Evolutionary conservation across 2,888 invertebrate genomes (phyloP).

Genomic region (Perithous albicinctus): DNA sequence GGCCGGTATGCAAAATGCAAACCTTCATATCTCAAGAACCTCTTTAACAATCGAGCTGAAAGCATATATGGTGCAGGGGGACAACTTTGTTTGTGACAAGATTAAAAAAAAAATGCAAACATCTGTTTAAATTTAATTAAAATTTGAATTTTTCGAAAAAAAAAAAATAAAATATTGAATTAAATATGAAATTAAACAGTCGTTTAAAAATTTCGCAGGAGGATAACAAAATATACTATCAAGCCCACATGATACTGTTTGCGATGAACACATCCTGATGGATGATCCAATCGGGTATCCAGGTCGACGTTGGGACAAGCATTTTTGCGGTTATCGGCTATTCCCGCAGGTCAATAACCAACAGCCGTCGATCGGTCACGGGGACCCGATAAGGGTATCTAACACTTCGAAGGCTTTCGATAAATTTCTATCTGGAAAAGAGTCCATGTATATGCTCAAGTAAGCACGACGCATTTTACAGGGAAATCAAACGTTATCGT

Average conservation of each 20-base stretch:
- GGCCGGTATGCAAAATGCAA: too few species aligned
- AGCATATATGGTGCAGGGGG: too few species aligned
- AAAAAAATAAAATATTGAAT: neutral
- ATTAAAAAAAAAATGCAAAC: too few species aligned
- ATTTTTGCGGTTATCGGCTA: slow-evolving; percentile 42
- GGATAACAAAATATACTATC: slow-evolving; percentile 10
- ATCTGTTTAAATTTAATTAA: too few species aligned
- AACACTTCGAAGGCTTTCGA: slow-evolving; percentile 35
- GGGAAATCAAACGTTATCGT: neutral
- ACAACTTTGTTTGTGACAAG: too few species aligned
- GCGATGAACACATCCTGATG: slow-evolving; percentile 1
- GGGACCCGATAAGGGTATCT: slow-evolving; percentile 53
- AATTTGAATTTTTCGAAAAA: too few species aligned
- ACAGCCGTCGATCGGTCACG: too few species aligned
- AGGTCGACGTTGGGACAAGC: slow-evolving; percentile 24
- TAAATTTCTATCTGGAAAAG: slow-evolving; percentile 35
- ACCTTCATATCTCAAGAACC: too few species aligned
- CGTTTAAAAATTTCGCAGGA: neutral
- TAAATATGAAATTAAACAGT: neutral
- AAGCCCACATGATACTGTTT: slow-evolving; percentile 14
- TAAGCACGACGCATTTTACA: neutral
- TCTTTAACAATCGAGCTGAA: too few species aligned
- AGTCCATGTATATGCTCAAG: slow-evolving; percentile 31
- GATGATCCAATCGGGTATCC: slow-evolving; percentile 19
- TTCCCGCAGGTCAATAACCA: slow-evolving; percentile 57